Base-by-base conservation (phyloP, 1,140 invertebrate genomes). In the Drosophila albomicans region DNA sequence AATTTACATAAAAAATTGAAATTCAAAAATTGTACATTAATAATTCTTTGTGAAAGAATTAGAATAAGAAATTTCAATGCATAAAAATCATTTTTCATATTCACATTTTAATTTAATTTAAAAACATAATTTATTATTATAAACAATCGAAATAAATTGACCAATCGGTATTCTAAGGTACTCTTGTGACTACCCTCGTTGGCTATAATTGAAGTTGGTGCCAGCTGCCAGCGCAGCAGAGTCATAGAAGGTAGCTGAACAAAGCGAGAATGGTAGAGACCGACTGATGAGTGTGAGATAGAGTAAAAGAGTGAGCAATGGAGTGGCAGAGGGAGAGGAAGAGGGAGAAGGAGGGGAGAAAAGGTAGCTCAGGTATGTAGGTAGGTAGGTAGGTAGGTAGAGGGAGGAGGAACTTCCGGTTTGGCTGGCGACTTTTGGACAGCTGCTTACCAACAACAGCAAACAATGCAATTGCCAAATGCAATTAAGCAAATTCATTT, bases 401-500 rank as follows among this genome's bases (percentile, higher is more conserved):
- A 20, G 63, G 66, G 49, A 71, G 52, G 49, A 41, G 57, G 15
- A 59, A 78, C 49, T 78, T 78, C 76, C 76, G 76, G 35, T 61
- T 62, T n/a, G 57, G 57, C n/a, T 52, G 59, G 59, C 46, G 10
- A 65, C 62, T 52, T 32, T 70, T 74, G 51, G 72, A 32, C 66
- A 75, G 72, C 67, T 57, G 67, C 66, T 74, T 52, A 48, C 57
- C 56, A 59, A 54, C 54, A 45, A 48, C 56, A 72, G 49, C 64
- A 49, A 48, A 68, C 51, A 74, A 59, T 61, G 56, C 48, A 54
- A 65, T 65, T 65, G 62, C 43, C 41, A 64, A 41, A 54, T 72
- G 72, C 66, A 73, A 68, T 77, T 77, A 72, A 62, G 28, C 66
- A 71, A 61, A 71, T 70, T 69, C 45, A 58, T 51, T 63, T 52